phyloP scores from a whole-genome alignment of 2,888 invertebrate genomes.

The Sphaerophoria rueppellii region DNA sequence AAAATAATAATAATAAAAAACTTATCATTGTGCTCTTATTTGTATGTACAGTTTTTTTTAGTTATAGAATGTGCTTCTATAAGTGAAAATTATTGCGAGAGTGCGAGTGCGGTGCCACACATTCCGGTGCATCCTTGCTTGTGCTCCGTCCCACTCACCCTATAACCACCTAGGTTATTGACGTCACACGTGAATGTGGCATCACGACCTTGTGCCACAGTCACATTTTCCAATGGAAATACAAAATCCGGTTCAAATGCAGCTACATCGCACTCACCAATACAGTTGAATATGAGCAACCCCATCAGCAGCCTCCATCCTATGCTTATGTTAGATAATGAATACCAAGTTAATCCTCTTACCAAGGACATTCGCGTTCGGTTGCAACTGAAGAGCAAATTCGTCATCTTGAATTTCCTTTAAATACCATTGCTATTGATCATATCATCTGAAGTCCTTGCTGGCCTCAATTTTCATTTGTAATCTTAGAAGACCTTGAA shows the following conservation, averaged over 20 bases:
- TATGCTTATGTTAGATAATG: conserved; percentile 68
- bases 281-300: conserved; percentile 79
- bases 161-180: conserved; percentile 89
- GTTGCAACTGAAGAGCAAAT: conserved; percentile 79
- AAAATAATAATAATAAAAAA: conserved; percentile 30
- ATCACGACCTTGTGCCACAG: conserved; percentile 89
- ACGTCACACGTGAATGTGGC: conserved; percentile 91
- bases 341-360: conserved; percentile 74
- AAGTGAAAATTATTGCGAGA: conserved; percentile 37
- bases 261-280: conserved; percentile 81
- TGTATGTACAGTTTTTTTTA: conserved; percentile 3
- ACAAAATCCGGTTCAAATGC: conserved; percentile 90
- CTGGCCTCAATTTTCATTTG: conserved; percentile 66
- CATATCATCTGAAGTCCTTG: conserved; percentile 60
- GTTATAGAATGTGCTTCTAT: conserved; percentile 12
- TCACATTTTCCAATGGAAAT: conserved; percentile 89
- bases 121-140: conserved; percentile 85
- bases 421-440: conserved; percentile 73
- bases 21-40: conserved; percentile 51
- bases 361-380: conserved; percentile 69
- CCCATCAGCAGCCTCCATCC: conserved; percentile 79
- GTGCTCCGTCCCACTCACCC: conserved; percentile 94
- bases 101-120: conserved; percentile 65
- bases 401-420: conserved; percentile 74
- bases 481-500: conserved; percentile 30